Conservation (phyloP, 2,888 invertebrate species). For the Frankliniella intonsa region DNA sequence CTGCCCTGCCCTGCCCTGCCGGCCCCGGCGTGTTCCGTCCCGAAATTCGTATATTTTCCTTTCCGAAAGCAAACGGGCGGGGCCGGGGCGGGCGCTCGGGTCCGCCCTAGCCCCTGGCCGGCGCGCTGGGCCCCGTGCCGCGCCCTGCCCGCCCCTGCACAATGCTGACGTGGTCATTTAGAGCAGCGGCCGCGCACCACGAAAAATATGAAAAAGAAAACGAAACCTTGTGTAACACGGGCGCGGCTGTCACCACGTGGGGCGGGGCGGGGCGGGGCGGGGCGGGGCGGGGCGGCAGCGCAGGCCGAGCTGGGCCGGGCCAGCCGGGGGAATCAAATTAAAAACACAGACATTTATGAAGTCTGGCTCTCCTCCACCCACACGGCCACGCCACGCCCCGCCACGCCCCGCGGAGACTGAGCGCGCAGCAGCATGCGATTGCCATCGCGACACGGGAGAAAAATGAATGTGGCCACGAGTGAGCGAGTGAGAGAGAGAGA, state of each 20-base stretch:
- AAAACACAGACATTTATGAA: slow-evolving; percentile 1
- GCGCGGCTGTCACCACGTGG: too few relatives aligned
- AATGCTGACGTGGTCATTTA: too few relatives aligned
- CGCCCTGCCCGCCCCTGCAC: too few relatives aligned
- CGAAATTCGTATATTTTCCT: too few relatives aligned
- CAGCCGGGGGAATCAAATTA: background rate
- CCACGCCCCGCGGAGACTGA: background rate
- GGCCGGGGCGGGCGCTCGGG: too few relatives aligned
- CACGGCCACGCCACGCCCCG: background rate
- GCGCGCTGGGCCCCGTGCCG: too few relatives aligned
- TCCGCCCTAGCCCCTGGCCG: too few relatives aligned
- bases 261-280: background rate
- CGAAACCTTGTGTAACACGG: too few relatives aligned
- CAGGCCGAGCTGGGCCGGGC: too few relatives aligned
- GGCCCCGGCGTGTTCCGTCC: background rate
- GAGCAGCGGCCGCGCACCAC: too few relatives aligned
- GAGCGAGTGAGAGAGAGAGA: background rate
- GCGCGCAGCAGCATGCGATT: background rate
- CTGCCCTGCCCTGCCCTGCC: background rate
- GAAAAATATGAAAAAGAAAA: too few relatives aligned
- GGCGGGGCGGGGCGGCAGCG: background rate
- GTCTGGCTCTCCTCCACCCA: background rate
- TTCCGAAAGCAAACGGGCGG: too few relatives aligned
- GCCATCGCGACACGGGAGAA: slow-evolving; percentile 11
- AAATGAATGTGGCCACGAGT: background rate